These are phyloP conservation scores for Nanorana parkeri DNA, from an alignment of 2,113 vertebrate genomes.

Conservation along the genomic window DNA sequence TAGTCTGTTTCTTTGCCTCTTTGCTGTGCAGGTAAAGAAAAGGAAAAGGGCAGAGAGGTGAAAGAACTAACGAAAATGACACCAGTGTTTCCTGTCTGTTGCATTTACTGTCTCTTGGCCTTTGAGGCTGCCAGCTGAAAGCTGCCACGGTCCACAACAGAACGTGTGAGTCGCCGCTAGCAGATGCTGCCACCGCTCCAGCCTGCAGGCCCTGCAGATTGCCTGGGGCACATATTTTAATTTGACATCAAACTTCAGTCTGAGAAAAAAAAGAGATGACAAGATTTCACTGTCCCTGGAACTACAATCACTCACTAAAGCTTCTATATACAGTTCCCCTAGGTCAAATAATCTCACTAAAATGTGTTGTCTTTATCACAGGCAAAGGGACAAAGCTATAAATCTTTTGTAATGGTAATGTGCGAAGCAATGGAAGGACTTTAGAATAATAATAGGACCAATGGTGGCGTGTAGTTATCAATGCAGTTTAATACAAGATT, in stretches of 20 bases:
- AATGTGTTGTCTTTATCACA: slow-evolving; percentile 57
- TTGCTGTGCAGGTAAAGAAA: slow-evolving; percentile 4
- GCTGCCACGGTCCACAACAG: slow-evolving; percentile 65
- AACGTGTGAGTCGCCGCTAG: slow-evolving; percentile 75
- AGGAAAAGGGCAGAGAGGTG: slow-evolving; percentile 32
- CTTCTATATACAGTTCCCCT: slow-evolving; percentile 30
- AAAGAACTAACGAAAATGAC: slow-evolving; percentile 36
- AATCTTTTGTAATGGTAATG: slow-evolving; percentile 55
- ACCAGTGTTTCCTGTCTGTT: slow-evolving; percentile 37
- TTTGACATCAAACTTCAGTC: slow-evolving; percentile 77
- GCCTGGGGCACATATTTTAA: slow-evolving; percentile 86
- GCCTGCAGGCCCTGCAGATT: slow-evolving; percentile 83
- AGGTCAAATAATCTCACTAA: slow-evolving; percentile 58
- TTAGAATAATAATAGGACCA: slow-evolving; percentile 49
- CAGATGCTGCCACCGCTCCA: slow-evolving; percentile 81
- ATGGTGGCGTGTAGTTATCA: slow-evolving; percentile 21
- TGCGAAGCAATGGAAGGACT: slow-evolving; percentile 14
- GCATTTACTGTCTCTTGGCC: slow-evolving; percentile 43
- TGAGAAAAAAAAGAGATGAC: slow-evolving; percentile 65
- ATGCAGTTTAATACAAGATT: slow-evolving; percentile 9
- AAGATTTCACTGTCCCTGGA: slow-evolving; percentile 65
- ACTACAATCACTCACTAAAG: slow-evolving; percentile 43
- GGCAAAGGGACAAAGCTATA: slow-evolving; percentile 27
- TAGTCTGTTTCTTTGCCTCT: slow-evolving; percentile 1
- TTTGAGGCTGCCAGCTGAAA: slow-evolving; percentile 62